A percentile compares a stretch with the other conserved stretches of the same genome.
phyloP scores from a whole-genome alignment of 2,888 invertebrate genomes.

The Athetis lepigone region DNA sequence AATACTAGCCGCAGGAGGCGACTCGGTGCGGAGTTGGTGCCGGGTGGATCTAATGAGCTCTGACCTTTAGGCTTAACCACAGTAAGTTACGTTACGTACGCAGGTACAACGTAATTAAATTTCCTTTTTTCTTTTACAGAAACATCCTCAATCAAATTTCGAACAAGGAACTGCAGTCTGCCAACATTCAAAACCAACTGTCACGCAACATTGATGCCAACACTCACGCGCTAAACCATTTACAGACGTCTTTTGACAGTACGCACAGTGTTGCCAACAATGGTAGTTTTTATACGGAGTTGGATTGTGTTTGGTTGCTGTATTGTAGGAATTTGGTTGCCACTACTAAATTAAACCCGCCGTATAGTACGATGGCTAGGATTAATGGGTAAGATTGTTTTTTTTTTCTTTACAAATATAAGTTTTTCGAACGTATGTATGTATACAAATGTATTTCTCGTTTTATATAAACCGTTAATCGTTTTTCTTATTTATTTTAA shows the following conservation, averaged over 20 bases:
- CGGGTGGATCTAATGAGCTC: too few relatives aligned
- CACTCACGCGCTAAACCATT: conserved; percentile 80
- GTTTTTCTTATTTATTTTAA: too few relatives aligned
- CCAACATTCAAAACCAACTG: conserved; percentile 76
- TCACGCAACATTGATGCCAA: conserved; percentile 82
- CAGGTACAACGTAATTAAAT: too few relatives aligned
- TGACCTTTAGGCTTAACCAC: too few relatives aligned
- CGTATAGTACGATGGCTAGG: conserved; percentile 91
- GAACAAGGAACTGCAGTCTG: conserved; percentile 69
- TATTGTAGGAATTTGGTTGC: conserved; percentile 90
- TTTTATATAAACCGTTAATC: too few relatives aligned
- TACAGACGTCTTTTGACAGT: conserved; percentile 77
- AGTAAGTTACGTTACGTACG: too few relatives aligned
- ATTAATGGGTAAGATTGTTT: conserved; percentile 88
- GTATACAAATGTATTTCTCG: too few relatives aligned
- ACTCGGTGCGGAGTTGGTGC: too few relatives aligned
- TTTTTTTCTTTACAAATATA: too few relatives aligned
- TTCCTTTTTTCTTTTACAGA: conserved; percentile 71
- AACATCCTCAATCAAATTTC: conserved; percentile 77
- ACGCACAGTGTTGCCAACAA: conserved; percentile 68
- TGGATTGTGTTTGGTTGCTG: conserved; percentile 91
- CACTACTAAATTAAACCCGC: conserved; percentile 87
- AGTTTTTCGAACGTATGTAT: too few relatives aligned
- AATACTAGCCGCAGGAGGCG: too few relatives aligned
- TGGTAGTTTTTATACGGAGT: conserved; percentile 76